These are phyloP conservation scores for Heliconius ismenius DNA, from an alignment of 2,888 invertebrate species.

Conservation along the genomic window DNA sequence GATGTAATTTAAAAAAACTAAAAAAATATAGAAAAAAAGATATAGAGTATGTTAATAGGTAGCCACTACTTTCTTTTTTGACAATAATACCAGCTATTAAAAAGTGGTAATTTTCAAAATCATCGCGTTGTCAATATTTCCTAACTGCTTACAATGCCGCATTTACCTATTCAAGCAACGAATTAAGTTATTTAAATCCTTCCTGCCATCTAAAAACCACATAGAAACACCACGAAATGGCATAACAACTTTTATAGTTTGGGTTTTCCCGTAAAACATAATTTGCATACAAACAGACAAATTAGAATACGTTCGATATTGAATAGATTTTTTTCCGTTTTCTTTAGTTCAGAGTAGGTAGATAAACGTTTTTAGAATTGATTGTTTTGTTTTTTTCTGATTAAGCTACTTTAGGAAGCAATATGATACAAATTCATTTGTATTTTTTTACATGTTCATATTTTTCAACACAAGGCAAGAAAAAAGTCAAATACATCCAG, in stretches of 20 bases:
- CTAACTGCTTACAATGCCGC: neutral
- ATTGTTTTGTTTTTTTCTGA: neutral
- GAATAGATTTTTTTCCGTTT: conserved; percentile 24
- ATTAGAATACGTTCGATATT: conserved; percentile 41
- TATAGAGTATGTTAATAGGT: neutral
- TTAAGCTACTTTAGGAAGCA: neutral
- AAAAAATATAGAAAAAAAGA: no score
- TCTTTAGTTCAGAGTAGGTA: conserved; percentile 6
- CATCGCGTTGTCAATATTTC: neutral
- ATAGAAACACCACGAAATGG: conserved; percentile 2
- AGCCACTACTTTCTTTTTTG: neutral
- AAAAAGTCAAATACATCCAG: no score
- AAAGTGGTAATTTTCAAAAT: neutral
- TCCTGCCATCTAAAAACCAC: neutral
- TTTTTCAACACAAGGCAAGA: no score
- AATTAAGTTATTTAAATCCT: neutral
- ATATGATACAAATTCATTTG: no score
- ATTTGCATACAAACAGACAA: conserved; percentile 43
- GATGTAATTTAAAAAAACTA: no score
- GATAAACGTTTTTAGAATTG: neutral
- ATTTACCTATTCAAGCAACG: neutral
- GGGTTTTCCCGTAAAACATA: conserved; percentile 9
- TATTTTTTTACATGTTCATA: no score
- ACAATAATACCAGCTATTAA: neutral
- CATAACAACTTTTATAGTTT: conserved; percentile 1